Conservation (phyloP, 2,797 vertebrate species). For the Diceros bicornis region DNA sequence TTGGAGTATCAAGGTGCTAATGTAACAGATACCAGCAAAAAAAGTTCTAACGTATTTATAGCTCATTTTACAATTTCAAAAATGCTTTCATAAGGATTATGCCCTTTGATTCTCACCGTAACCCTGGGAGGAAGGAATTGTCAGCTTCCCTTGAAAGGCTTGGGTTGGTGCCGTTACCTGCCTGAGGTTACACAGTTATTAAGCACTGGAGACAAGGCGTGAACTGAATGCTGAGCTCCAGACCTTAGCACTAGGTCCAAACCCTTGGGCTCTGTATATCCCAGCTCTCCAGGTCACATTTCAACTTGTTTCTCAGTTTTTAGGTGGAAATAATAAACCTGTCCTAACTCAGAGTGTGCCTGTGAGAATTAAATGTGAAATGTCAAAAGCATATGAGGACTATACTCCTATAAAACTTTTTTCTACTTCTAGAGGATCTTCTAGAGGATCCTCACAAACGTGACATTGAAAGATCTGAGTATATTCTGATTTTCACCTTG, state of each 20-base stretch:
- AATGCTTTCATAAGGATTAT: neutral
- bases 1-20: neutral
- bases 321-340: neutral
- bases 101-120: neutral
- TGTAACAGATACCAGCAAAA: neutral
- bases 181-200: neutral
- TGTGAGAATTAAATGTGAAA: neutral
- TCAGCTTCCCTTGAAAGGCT: neutral
- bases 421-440: neutral
- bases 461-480: neutral
- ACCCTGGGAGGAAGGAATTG: neutral
- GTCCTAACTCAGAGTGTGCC: neutral
- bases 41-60: neutral
- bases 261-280: neutral
- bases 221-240: neutral
- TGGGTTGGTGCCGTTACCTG: neutral
- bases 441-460: neutral
- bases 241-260: neutral
- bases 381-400: neutral
- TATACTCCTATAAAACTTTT: neutral
- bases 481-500: neutral
- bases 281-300: neutral
- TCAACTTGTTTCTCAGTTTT: slow-evolving; percentile 18
- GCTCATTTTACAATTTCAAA: slow-evolving; percentile 28
- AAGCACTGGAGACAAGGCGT: neutral